Conservation (phyloP, 2,797 vertebrate species). For the Acestrorhynchus altus region DNA sequence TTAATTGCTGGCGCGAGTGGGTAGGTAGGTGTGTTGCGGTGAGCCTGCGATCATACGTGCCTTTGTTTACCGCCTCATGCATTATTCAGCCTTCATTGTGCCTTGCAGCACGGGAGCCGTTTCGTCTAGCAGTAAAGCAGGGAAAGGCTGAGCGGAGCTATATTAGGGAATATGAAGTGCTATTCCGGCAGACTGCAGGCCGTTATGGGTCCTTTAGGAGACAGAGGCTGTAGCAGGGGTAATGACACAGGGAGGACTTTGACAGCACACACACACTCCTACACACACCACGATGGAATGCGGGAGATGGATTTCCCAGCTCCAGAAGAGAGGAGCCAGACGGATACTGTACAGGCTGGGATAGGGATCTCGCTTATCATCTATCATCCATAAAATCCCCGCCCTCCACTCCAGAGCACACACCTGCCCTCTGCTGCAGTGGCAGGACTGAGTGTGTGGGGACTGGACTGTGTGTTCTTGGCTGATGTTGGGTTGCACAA, state of each 20-base stretch:
- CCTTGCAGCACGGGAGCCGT: conserved; percentile 34
- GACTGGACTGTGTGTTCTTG: too few relatives aligned
- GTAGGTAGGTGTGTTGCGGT: conserved; percentile 33
- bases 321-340: not conserved
- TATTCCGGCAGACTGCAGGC: conserved; percentile 3
- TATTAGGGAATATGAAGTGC: conserved; percentile 43
- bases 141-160: conserved; percentile 30
- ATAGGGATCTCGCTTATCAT: conserved; percentile 9
- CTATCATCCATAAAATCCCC: not conserved
- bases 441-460: not conserved
- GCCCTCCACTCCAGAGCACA: not conserved
- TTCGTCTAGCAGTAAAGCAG: conserved; percentile 40
- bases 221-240: conserved; percentile 22
- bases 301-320: conserved; percentile 1
- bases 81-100: conserved; percentile 48
- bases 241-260: conserved; percentile 47
- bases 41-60: conserved; percentile 31
- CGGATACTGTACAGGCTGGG: not conserved
- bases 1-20: conserved; percentile 24
- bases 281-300: conserved; percentile 10
- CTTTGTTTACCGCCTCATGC: conserved; percentile 44
- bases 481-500: too few relatives aligned
- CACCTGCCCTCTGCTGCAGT: not conserved
- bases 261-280: conserved; percentile 9
- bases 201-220: conserved; percentile 37